Percentiles rank a stretch among this genome's conserved stretches.
phyloP scores from a whole-genome alignment of 64 coral and sea anemone species.

The Actinia tenebrosa region DNA sequence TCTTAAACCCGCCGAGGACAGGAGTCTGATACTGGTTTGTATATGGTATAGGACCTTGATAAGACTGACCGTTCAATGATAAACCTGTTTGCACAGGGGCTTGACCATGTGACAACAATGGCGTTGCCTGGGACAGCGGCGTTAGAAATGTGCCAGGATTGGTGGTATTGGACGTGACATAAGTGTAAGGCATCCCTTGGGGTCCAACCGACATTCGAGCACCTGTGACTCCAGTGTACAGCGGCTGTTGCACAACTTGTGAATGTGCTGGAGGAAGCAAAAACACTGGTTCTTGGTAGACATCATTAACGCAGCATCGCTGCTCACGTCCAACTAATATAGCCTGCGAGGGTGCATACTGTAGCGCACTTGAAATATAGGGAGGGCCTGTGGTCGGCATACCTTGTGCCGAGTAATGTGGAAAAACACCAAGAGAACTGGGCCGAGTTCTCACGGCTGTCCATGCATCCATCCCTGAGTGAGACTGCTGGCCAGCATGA shows the following conservation, averaged over 20 bases:
- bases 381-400: constrained; percentile 21
- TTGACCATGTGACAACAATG: constrained; percentile 51
- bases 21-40: constrained; percentile 48
- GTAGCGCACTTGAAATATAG: constrained; percentile 65
- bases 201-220: constrained; percentile 45
- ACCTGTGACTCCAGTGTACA: constrained; percentile 67
- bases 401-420: constrained; percentile 50
- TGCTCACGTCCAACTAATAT: constrained; percentile 60
- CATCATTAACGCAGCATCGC: constrained; percentile 64
- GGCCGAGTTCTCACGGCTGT: constrained; percentile 29
- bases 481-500: background rate
- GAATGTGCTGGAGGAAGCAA: constrained; percentile 66
- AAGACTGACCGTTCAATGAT: constrained; percentile 34
- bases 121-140: constrained; percentile 42
- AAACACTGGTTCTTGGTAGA: constrained; percentile 55
- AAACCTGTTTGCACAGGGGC: constrained; percentile 57
- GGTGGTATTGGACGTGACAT: constrained; percentile 48
- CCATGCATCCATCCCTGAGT: background rate
- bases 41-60: constrained; percentile 29
- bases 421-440: constrained; percentile 61
- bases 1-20: constrained; percentile 51
- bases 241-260: constrained; percentile 69
- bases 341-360: constrained; percentile 65
- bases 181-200: constrained; percentile 64
- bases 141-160: constrained; percentile 43